Conservation (phyloP, 1,140 invertebrate genomes). For the Carposina sasakii region DNA sequence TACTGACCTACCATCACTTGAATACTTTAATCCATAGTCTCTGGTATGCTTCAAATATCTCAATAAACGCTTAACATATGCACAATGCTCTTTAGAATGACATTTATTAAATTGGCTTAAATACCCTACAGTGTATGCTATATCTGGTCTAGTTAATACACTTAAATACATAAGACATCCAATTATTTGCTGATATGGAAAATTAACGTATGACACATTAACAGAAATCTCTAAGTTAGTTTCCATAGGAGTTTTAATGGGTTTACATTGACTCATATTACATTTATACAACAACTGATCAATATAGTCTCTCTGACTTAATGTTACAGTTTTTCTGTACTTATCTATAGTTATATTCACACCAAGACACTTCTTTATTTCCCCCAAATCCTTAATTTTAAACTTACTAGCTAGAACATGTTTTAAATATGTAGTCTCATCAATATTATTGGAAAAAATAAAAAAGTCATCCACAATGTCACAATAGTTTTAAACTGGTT, state of each 20-base stretch:
- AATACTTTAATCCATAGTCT: neutral
- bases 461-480: conserved; percentile 42
- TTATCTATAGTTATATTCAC: neutral
- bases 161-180: neutral
- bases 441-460: conserved; percentile 23
- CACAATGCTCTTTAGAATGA: neutral
- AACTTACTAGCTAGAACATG: neutral
- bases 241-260: neutral
- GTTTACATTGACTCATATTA: neutral
- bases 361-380: neutral
- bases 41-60: neutral
- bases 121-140: neutral
- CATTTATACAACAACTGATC: neutral
- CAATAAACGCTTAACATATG: neutral
- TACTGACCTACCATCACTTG: neutral
- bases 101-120: neutral
- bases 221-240: neutral
- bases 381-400: too few species aligned
- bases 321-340: neutral
- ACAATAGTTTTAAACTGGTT: conserved; percentile 19
- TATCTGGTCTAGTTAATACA: neutral
- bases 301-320: neutral
- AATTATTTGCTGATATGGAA: neutral
- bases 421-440: neutral
- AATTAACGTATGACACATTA: neutral